phyloP scores from a whole-genome alignment of 2,888 invertebrate species.

The Lordiphosa andalusiaca region DNA sequence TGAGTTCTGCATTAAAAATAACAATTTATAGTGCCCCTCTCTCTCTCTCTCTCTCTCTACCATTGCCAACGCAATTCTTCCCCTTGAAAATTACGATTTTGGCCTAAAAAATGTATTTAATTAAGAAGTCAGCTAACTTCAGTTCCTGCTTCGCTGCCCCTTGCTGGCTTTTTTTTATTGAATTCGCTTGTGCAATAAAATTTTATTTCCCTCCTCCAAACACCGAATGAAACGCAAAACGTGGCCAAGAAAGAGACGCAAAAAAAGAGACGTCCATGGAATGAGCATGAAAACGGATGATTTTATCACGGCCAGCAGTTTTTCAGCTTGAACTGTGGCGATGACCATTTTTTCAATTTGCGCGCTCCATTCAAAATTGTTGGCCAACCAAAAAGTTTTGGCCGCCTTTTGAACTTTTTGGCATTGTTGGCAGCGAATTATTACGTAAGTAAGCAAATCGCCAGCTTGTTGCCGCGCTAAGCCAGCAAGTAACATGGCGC shows the following conservation, averaged over 20 bases:
- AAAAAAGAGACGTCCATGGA: conserved; percentile 18
- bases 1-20: too few species aligned
- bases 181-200: conserved; percentile 64
- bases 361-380: conserved; percentile 59
- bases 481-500: conserved; percentile 16
- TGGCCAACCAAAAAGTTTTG: conserved; percentile 39
- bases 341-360: conserved; percentile 67
- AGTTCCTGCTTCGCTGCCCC: conserved; percentile 7
- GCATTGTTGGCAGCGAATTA: conserved; percentile 45
- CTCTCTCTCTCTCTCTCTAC: not conserved
- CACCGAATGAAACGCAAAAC: conserved; percentile 29
- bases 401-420: conserved; percentile 55
- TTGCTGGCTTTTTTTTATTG: conserved; percentile 50
- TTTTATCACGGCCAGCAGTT: conserved; percentile 62
- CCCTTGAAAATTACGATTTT: not conserved
- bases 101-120: conserved; percentile 32
- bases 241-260: conserved; percentile 10
- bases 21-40: not conserved
- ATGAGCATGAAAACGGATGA: conserved; percentile 47
- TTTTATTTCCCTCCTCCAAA: conserved; percentile 44
- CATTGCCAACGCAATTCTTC: not conserved
- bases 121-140: conserved; percentile 37
- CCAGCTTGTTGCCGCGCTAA: conserved; percentile 23
- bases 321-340: conserved; percentile 59
- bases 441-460: conserved; percentile 30